These are phyloP conservation scores for Diorhabda carinulata DNA, from an alignment of 1,140 invertebrate genomes.

Conservation along the genomic window DNA sequence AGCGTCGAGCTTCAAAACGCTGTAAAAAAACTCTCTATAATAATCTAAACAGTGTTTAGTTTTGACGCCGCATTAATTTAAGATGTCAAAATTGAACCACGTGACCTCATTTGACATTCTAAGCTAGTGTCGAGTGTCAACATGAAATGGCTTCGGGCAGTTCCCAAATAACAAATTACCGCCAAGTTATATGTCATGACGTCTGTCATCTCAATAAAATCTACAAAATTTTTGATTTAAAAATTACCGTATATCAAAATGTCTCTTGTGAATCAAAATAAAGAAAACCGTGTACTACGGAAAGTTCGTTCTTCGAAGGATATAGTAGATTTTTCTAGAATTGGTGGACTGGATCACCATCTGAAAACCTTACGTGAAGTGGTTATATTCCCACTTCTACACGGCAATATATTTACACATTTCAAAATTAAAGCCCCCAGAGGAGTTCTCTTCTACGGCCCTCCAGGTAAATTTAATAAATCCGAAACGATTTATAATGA, in stretches of 20 bases:
- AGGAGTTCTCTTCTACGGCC: conserved; percentile 73
- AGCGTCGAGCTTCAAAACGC: too few relatives aligned
- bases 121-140: too few relatives aligned
- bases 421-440: conserved; percentile 66
- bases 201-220: not conserved
- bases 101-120: too few relatives aligned
- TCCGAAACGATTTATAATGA: too few relatives aligned
- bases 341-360: conserved; percentile 67
- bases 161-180: not conserved
- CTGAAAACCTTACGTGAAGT: conserved; percentile 70
- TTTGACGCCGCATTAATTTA: too few relatives aligned
- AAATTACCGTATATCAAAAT: conserved; percentile 12
- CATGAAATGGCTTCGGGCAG: too few relatives aligned
- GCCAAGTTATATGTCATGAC: conserved; percentile 1
- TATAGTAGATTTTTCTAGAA: conserved; percentile 52
- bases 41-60: too few relatives aligned
- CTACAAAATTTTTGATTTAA: not conserved
- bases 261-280: conserved; percentile 19
- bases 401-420: conserved; percentile 65
- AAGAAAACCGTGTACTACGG: conserved; percentile 11
- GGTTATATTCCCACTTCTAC: conserved; percentile 66
- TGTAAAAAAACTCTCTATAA: too few relatives aligned
- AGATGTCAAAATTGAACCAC: too few relatives aligned
- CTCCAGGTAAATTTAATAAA: conserved; percentile 57
- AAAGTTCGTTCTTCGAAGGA: conserved; percentile 25